Base-by-base conservation (phyloP, 92 coral and sea anemone genomes). In the Epizoanthus ramosus region DNA sequence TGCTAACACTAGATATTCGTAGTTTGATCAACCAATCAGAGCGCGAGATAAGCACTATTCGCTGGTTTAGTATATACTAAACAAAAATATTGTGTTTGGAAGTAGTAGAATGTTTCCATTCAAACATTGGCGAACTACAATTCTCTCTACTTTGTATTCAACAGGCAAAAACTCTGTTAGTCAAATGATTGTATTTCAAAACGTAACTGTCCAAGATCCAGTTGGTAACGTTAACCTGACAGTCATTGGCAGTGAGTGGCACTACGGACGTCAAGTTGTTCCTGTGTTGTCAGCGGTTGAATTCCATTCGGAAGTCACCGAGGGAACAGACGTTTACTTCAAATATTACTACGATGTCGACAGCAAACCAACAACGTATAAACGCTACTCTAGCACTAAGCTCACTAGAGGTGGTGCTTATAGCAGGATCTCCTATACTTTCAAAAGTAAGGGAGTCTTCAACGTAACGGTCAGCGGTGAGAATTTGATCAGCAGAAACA, bases 141-240 rank as follows among this genome's bases (percentile, higher is more conserved):
- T 50, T 50, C 0, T 50, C 54, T 50, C 54, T 10, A 50, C 54
- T 50, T 50, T 7, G 18, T 15, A 59, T 41, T 41, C 35, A 39
- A 41, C 70, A 77, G 97, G 91, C 7, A 74, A 66, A 24, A 93
- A 93, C 64, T 69, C 85, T 3, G 89, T 93, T 21, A 91, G 92
- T 74, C 90, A 85, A 24, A 81, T 86, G 86, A 93, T 89, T 37
- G 84, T 93, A 18, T 93, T 93, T 81, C 88, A 89, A 54, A 87
- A 86, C 76, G 86, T 93, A 67, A 93, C 88, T 5, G 91, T 93
- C 0, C 94, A 93, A 76, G 97, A 93, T 81, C 89, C 85, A 3
- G 68, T 93, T 14, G 71, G 83, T 21, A 81, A 93, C 68, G 75
- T 91, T 2, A 80, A 73, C 17, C 31, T 93, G 37, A 50, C 84